Evolutionary conservation across 2,113 vertebrate genomes (phyloP).

Genomic region (Barnardius zonarius): DNA sequence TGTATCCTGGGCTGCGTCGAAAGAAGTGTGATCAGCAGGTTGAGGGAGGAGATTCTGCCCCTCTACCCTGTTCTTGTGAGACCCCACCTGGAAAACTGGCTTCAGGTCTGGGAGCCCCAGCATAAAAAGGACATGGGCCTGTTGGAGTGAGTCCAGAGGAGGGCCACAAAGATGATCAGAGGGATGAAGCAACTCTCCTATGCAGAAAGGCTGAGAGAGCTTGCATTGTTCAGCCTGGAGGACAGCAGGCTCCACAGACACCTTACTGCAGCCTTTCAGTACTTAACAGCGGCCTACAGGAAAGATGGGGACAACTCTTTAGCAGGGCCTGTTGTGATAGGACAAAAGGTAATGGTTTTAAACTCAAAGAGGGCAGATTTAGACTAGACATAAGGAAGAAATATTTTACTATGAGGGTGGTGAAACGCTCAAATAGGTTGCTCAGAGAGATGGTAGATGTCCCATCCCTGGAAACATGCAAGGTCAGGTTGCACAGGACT

Average conservation of each 20-base stretch:
- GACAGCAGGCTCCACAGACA: not conserved
- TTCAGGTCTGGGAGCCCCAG: not conserved
- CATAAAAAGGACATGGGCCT: not conserved
- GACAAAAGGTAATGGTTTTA: not conserved
- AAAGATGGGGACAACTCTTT: not conserved
- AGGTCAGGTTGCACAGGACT: not conserved
- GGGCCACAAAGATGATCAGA: not conserved
- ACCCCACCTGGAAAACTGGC: not conserved
- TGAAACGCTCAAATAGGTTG: not conserved
- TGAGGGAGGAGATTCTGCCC: not conserved
- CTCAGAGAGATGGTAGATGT: not conserved
- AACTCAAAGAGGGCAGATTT: not conserved
- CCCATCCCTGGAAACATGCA: not conserved
- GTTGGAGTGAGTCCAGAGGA: not conserved
- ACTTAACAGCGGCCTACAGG: not conserved
- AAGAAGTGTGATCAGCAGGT: not conserved
- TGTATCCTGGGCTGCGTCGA: rapidly evolving
- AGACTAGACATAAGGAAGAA: not conserved
- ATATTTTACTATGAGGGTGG: not conserved
- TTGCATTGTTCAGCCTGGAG: not conserved
- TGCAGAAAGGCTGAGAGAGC: not conserved
- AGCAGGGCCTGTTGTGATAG: not conserved
- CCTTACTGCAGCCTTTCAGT: not conserved
- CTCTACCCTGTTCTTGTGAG: not conserved
- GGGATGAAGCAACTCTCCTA: not conserved